Conservation (phyloP, 2,113 vertebrate species). For the Hucho hucho region DNA sequence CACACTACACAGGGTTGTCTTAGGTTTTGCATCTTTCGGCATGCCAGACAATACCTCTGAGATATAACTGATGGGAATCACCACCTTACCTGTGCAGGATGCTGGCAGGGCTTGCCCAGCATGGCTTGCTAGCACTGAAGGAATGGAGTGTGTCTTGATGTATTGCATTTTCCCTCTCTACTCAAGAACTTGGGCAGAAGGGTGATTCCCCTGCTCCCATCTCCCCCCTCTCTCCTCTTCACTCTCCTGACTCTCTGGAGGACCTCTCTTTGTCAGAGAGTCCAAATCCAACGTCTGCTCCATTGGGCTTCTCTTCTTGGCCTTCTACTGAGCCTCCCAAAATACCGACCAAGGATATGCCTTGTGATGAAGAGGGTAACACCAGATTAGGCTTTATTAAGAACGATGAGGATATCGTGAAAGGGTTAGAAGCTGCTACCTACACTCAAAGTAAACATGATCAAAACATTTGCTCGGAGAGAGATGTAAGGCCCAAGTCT, state of each 20-base stretch:
- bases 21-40: no score
- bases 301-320: slow-evolving; percentile 48
- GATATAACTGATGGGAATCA: slow-evolving; percentile 12
- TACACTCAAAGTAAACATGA: slow-evolving; percentile 24
- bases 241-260: slow-evolving; percentile 88
- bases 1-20: no score
- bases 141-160: slow-evolving; percentile 73
- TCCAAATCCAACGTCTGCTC: slow-evolving; percentile 62
- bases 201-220: slow-evolving; percentile 89
- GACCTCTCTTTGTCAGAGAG: slow-evolving; percentile 76
- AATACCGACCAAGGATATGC: slow-evolving; percentile 59
- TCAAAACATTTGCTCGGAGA: slow-evolving; percentile 64
- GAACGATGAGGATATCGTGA: slow-evolving; percentile 49
- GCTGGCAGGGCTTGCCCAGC: slow-evolving; percentile 32
- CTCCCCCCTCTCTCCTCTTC: slow-evolving; percentile 86
- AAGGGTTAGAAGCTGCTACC: slow-evolving; percentile 34
- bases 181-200: slow-evolving; percentile 85
- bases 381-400: slow-evolving; percentile 49
- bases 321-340: slow-evolving; percentile 34
- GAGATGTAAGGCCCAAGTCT: slow-evolving; percentile 61
- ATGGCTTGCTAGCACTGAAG: slow-evolving; percentile 41
- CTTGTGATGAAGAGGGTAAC: slow-evolving; percentile 61
- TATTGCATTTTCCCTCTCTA: slow-evolving; percentile 85
- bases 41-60: background rate
- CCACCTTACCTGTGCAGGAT: background rate